Evolutionary conservation across 1,140 invertebrate species (phyloP).

Genomic region (Campoletis sonorensis): DNA sequence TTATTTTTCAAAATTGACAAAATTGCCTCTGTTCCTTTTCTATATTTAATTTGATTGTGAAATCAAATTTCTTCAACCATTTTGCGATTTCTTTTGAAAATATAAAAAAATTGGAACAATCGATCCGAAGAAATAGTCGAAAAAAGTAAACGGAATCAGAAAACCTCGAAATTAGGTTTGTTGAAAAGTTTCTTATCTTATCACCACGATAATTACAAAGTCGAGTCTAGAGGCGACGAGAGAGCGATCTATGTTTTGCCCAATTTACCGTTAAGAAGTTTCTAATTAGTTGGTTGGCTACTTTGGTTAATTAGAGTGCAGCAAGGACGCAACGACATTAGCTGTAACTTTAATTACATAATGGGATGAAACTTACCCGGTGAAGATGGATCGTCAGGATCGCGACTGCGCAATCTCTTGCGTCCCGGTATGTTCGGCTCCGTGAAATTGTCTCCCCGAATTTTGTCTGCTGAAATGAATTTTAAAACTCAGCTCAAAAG

Average conservation of each 20-base stretch:
- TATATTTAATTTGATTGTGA: too few species aligned
- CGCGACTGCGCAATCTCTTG: constrained; percentile 73
- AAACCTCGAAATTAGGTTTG: constrained; percentile 67
- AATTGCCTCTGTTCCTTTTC: too few species aligned
- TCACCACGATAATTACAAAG: constrained; percentile 65
- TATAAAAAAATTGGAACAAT: constrained; percentile 20
- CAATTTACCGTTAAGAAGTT: constrained; percentile 63
- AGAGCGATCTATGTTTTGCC: constrained; percentile 46
- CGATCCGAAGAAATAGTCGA: constrained; percentile 28
- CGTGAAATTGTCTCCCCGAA: constrained; percentile 56
- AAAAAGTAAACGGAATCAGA: constrained; percentile 51
- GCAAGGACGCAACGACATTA: constrained; percentile 54
- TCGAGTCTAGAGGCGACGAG: constrained; percentile 24
- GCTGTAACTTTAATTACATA: constrained; percentile 55
- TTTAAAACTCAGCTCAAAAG: background rate
- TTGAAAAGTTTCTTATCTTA: constrained; percentile 67
- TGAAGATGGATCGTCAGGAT: constrained; percentile 69
- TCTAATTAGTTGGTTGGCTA: constrained; percentile 63
- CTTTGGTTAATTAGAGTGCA: constrained; percentile 61
- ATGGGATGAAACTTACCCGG: constrained; percentile 70
- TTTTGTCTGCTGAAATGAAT: constrained; percentile 13
- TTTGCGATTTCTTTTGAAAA: too few species aligned
- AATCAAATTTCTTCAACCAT: too few species aligned
- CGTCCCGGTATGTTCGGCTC: constrained; percentile 64
- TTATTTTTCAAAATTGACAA: background rate